Evolutionary conservation across 2,888 invertebrate species (phyloP), one percentile per base, ranked within the genome.

Genomic region (Thereva nobilitata): DNA sequence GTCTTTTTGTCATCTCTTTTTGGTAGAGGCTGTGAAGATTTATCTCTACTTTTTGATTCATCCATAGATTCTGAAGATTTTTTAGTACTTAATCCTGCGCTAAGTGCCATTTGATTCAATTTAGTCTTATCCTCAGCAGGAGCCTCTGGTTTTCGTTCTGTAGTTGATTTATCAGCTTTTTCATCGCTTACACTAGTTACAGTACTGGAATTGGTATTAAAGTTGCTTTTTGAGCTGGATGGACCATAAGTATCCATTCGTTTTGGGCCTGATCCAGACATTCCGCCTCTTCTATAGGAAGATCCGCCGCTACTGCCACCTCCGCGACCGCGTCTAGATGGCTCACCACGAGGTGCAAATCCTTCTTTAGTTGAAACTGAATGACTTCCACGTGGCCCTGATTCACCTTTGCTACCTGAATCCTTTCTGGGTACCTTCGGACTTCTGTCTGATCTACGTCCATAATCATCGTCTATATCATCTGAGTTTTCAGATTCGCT

Each of bases 321-420:
- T 10, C 90, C 92, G 69, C 95, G 85, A 4, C 95, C 95, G 67
- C 94, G 87, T 59, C 94, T 84, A 1, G 93, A 93, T 0, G 95
- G 95, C 78, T 94, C 94, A 0, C 95, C 95, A 34, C 93, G 86
- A 0, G 94, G 94, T 1, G 91, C 89, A 80, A 93, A 93, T 55
- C 89, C 90, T 75, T 91, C 90, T 82, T 78, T 84, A 72, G 75
- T 72, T 45, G 68, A 65, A 50, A 38, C 5, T 66, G 70, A 44
- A 72, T 73, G 71, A 55, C 70, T 42, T 77, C 72, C 66, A 86
- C 86, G 37, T 86, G 85, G 71, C 84, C 83, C 71, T 83, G 85
- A 69, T 4, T 72, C 72, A 4, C 79, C 76, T 10, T 64, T 63
- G 37, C 37, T 68, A 52, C 72, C 74, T 59, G 45, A 66, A 50